Evolutionary conservation across 2,797 vertebrate species (phyloP).

Genomic region (Gymnoscopelus microlampas): DNA sequence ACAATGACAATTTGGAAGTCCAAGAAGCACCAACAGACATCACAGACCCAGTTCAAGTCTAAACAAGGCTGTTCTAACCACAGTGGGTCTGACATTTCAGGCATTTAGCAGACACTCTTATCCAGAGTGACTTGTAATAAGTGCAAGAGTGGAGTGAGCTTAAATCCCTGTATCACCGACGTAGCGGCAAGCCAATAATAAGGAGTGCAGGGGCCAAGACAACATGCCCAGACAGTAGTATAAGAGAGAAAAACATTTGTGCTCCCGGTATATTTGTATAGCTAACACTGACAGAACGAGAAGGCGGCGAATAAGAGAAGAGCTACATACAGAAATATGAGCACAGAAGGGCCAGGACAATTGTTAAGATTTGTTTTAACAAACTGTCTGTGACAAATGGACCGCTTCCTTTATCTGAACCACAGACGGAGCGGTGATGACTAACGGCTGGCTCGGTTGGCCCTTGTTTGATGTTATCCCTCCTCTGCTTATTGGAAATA

Average conservation of each 20-base stretch:
- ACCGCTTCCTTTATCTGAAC: constrained; percentile 73
- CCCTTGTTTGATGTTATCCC: constrained; percentile 67
- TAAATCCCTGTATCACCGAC: constrained; percentile 36
- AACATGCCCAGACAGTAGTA: constrained; percentile 48
- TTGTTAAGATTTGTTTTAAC: constrained; percentile 54
- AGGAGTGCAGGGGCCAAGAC: constrained; percentile 45
- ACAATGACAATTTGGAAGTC: constrained; percentile 57
- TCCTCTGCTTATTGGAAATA: constrained; percentile 55
- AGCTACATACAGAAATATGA: constrained; percentile 36
- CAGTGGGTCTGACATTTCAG: constrained; percentile 68
- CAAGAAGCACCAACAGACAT: constrained; percentile 70
- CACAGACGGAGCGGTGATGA: constrained; percentile 56
- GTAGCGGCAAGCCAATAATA: constrained; percentile 48
- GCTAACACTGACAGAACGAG: neutral
- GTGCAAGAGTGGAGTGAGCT: constrained; percentile 48
- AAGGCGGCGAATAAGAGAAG: constrained; percentile 43
- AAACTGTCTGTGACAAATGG: constrained; percentile 72
- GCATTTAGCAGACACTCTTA: constrained; percentile 66
- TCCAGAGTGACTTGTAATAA: constrained; percentile 67
- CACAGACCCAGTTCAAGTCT: constrained; percentile 65
- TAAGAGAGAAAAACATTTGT: constrained; percentile 51
- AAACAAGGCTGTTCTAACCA: constrained; percentile 71
- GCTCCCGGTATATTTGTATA: constrained; percentile 61
- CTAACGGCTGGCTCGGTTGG: constrained; percentile 55
- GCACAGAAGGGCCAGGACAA: constrained; percentile 56